phyloP scores from a whole-genome alignment of 2,113 vertebrate species.

The Gymnarchus niloticus region DNA sequence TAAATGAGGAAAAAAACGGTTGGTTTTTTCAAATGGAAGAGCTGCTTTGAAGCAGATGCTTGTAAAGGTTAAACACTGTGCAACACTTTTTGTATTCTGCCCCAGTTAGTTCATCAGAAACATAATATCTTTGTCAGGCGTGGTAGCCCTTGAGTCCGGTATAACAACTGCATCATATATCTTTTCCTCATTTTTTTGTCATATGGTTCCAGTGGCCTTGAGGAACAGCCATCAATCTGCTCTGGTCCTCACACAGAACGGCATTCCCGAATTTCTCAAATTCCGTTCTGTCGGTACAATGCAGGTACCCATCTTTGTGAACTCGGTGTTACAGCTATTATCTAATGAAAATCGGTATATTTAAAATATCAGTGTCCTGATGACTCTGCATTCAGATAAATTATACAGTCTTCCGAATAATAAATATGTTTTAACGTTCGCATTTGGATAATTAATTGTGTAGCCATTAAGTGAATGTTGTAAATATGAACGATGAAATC shows the following conservation, averaged over 20 bases:
- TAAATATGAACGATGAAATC: not conserved
- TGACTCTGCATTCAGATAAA: not conserved
- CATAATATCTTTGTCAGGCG: conserved; percentile 5
- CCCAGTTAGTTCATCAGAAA: not conserved
- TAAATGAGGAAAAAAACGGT: not conserved
- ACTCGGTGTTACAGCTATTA: not conserved
- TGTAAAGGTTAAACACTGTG: not conserved
- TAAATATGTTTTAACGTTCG: not conserved
- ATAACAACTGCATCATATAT: not conserved
- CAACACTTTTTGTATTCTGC: not conserved
- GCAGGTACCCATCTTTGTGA: too few relatives aligned
- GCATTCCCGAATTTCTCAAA: not conserved
- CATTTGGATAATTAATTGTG: not conserved
- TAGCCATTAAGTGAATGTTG: not conserved
- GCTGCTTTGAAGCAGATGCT: not conserved
- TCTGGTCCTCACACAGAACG: not conserved
- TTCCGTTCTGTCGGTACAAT: not conserved
- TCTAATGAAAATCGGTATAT: not conserved
- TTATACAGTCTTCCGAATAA: not conserved
- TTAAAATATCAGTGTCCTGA: not conserved
- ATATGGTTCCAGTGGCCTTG: not conserved
- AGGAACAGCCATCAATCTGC: not conserved
- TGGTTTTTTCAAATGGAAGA: not conserved
- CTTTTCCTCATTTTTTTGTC: conserved; percentile 19
- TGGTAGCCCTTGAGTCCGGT: not conserved